Evolutionary conservation across 2,797 vertebrate genomes (phyloP), one percentile per base, ranked within the genome.

Genomic region (Cyprinodon diabolis): DNA sequence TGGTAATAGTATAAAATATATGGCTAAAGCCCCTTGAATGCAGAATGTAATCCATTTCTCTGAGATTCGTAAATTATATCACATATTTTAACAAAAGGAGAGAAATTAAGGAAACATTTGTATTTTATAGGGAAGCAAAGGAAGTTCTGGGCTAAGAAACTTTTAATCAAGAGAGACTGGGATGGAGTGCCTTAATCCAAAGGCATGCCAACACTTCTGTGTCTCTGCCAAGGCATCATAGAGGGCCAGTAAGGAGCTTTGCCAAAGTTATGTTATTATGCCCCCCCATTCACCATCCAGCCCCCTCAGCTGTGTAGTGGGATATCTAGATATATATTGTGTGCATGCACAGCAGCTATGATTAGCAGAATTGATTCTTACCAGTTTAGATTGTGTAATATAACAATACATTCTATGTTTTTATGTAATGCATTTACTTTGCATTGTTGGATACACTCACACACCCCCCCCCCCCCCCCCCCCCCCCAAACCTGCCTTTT

Each of bases 151-250:
- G 90, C 82, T 76, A 75, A 23, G 68, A 70, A 86, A 83, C 77
- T 79, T 88, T 89, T 89, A 91, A 89, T 90, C 80, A 90, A 86
- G 71, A 71, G 76, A 79, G 81, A 74, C 54, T 56, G 73, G 69
- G 73, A 79, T 60, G 77, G 74, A 89, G 81, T 85, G 84, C 30
- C 71, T 88, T 84, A 73, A 89, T 85, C 84, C 77, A 74, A 74
- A 84, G 67, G 74, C 72, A 73, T 75, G 79, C 81, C 81, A 90
- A 82, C 77, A 72, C 77, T 72, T 69, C 35, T 62, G 77, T 72
- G 52, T 79, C 66, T 66, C 60, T 86, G 86, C 87, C 80, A 87
- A 84, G 78, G 60, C 49, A 71, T 62, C 54, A 66, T 73, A 67
- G 72, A 75, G 45, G 56, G 82, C 83, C 82, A 80, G 79, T 77